These are phyloP conservation scores for Drosophila nigricruria DNA, from an alignment of 2,888 invertebrate species.

Conservation along the genomic window DNA sequence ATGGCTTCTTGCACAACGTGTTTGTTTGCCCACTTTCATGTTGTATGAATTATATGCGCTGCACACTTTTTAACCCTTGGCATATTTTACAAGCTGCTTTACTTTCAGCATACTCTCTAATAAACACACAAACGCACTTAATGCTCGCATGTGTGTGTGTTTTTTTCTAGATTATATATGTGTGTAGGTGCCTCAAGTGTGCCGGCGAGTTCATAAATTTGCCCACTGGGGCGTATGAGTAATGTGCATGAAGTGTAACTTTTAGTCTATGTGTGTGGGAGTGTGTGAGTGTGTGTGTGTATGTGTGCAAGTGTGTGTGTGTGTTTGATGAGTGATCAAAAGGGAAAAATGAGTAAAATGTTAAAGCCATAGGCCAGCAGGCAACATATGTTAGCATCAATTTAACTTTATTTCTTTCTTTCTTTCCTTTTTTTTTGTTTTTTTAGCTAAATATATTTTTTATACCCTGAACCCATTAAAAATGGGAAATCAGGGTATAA, in stretches of 20 bases:
- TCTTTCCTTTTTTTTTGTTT: conserved; percentile 31
- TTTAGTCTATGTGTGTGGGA: conserved; percentile 25
- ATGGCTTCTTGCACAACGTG: conserved; percentile 14
- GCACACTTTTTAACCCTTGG: conserved; percentile 80
- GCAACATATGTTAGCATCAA: conserved; percentile 69
- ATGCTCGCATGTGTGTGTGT: conserved; percentile 26
- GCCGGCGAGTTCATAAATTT: conserved; percentile 79
- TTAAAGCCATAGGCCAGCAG: conserved; percentile 63
- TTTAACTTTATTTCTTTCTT: conserved; percentile 48
- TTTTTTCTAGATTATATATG: conserved; percentile 50
- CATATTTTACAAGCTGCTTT: conserved; percentile 80
- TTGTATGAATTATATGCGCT: conserved; percentile 76
- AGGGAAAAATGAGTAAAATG: conserved; percentile 41
- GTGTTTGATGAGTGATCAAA: conserved; percentile 41
- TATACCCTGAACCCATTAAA: no score
- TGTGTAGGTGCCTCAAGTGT: conserved; percentile 74
- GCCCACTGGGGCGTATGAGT: conserved; percentile 81
- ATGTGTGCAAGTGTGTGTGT: not conserved
- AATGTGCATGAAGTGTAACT: conserved; percentile 74
- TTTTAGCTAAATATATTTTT: conserved; percentile 27
- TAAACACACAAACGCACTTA: conserved; percentile 79
- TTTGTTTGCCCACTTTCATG: conserved; percentile 61
- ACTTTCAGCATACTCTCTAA: conserved; percentile 60
- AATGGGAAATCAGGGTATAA: no score
- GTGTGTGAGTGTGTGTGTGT: not conserved